Evolutionary conservation across 2,797 vertebrate species (phyloP), one percentile per base, ranked within the genome.

Genomic region (Scolopax bukidnonensis): DNA sequence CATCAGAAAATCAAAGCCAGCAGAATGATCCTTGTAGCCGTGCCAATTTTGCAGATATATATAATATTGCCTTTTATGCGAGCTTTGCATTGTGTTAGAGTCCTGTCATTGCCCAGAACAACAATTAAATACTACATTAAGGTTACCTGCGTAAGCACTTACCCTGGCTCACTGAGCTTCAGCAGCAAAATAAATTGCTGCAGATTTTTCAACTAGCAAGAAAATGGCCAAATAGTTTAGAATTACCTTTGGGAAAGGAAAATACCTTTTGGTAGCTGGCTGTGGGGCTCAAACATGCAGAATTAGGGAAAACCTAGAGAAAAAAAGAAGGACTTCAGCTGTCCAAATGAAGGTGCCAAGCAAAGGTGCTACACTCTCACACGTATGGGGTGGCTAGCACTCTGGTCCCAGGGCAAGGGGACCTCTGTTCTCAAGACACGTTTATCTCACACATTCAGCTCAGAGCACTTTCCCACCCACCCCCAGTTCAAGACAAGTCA

Each of bases 401-500:
- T 28, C 36, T 30, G 45, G 15, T 33, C 51, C 24, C 20, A 1
- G 6, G 51, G 30, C 80, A 40, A 51, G 51, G 27, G 13, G 5
- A 63, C 18, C 30, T 45, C 47, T 47, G 19, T 14, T 47, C 43
- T 59, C 1, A 1, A 40, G 48, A 33, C 3, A 18, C 0, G 1
- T 12, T 56, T 60, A 2, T 33, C 18, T 74, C 0, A 0, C 5
- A 28, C 1, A 0, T 60, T 57, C 33, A 63, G 27, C 51, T 83
- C 32, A 11, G 21, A 77, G 24, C 25, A 57, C 18, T 20, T 75
- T 69, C 4, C 20, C 18, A 4, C 24, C 10, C n/a, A 79, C 25
- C 7, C 50, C 18, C 41, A 24, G 1, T 12, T 36, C 24, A 65
- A 45, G 61, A 30, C 25, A 57, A 0, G 1, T 11, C 20, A 33